Conservation (phyloP, 2,888 invertebrate species). For the Resseliella maxima region DNA sequence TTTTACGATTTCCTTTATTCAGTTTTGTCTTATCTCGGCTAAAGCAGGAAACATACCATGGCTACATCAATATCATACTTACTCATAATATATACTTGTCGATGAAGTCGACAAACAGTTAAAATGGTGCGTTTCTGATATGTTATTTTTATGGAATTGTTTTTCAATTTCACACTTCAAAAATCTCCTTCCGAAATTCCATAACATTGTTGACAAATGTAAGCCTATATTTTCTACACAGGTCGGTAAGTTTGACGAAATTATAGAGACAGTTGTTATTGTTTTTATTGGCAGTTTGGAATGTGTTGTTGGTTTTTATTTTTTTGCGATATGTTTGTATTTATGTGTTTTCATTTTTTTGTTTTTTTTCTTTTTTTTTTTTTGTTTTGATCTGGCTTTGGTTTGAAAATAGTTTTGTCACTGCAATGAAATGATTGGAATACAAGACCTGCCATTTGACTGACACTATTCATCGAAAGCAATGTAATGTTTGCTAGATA, state of each 20-base stretch:
- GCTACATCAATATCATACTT: no score
- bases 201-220: not conserved
- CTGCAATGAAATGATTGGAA: not conserved
- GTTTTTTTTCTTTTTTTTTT: no score
- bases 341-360: no score
- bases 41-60: not conserved
- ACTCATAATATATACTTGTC: no score
- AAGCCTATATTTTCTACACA: not conserved
- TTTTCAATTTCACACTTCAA: slow-evolving; percentile 46
- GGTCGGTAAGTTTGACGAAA: not conserved
- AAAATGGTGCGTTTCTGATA: not conserved
- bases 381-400: not conserved
- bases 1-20: slow-evolving; percentile 15
- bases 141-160: slow-evolving; percentile 17
- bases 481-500: not conserved
- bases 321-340: not conserved
- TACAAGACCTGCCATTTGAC: not conserved
- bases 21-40: not conserved
- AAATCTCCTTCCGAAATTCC: not conserved
- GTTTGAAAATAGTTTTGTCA: not conserved
- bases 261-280: not conserved
- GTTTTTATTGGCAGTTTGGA: not conserved
- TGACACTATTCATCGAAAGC: slow-evolving; percentile 18
- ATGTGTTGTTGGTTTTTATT: no score
- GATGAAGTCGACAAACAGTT: not conserved